A percentile compares a stretch with the other conserved stretches of the same genome.
These are phyloP conservation scores for Mylabris phalerata DNA, from an alignment of 1,140 invertebrate genomes.

Conservation along the genomic window DNA sequence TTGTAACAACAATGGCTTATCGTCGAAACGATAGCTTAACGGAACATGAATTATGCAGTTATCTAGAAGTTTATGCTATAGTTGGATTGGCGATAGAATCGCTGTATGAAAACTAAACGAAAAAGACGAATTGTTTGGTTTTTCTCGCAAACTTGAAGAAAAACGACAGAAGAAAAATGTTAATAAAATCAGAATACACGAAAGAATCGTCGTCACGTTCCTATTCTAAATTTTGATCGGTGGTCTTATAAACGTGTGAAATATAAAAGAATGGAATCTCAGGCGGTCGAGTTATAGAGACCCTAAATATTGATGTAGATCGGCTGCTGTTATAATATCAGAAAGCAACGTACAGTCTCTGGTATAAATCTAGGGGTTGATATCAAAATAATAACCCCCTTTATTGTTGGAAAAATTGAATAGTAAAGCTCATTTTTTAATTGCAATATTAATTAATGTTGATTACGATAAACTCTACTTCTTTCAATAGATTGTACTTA, in stretches of 20 bases:
- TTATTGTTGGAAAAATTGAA: no score
- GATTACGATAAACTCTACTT: no score
- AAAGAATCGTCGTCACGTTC: slow-evolving; percentile 2
- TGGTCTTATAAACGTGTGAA: slow-evolving; percentile 21
- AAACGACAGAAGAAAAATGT: no score
- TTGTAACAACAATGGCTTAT: slow-evolving; percentile 17
- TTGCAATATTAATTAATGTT: no score
- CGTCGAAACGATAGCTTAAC: slow-evolving; percentile 7
- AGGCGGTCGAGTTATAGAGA: slow-evolving; percentile 24
- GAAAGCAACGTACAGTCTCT: slow-evolving; percentile 12
- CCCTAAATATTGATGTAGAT: slow-evolving; percentile 24
- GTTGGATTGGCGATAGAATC: no score
- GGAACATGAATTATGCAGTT: slow-evolving; percentile 10
- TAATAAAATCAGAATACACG: no score
- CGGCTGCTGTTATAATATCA: slow-evolving; percentile 13
- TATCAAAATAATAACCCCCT: background rate
- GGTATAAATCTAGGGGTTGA: background rate
- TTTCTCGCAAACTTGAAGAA: no score
- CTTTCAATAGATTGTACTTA: no score
- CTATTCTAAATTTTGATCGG: slow-evolving; percentile 17
- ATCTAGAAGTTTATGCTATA: no score
- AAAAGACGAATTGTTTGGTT: no score
- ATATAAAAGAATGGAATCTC: slow-evolving; percentile 25
- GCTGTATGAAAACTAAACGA: no score
- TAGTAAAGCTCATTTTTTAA: no score